phyloP scores from a whole-genome alignment of 2,113 vertebrate species.

The Panthera tigris region DNA sequence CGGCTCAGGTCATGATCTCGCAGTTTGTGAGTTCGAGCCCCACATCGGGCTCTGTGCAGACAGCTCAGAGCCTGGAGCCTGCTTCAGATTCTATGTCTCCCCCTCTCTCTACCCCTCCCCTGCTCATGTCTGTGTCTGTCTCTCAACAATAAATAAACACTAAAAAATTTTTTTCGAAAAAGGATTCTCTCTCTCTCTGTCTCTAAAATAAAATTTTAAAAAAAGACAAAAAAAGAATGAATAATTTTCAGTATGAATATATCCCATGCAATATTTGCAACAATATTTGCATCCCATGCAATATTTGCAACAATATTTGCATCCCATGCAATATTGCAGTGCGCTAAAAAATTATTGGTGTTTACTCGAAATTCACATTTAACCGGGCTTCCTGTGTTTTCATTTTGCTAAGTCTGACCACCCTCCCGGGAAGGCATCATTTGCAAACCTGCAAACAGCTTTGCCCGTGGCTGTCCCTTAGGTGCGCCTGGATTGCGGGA shows the following conservation, averaged over 20 bases:
- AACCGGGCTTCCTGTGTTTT: not conserved
- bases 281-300: not conserved
- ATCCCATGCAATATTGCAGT: not conserved
- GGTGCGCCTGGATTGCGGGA: not conserved
- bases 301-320: not conserved
- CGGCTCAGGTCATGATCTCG: no score
- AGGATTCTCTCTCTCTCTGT: no score
- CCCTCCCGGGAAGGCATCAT: rapidly evolving
- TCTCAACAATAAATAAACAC: no score
- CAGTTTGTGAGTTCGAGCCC: no score
- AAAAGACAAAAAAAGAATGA: not conserved
- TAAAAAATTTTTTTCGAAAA: no score
- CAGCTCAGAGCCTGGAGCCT: no score
- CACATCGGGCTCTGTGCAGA: no score
- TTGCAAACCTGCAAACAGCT: not conserved
- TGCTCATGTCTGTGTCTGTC: no score
- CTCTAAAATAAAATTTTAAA: no score
- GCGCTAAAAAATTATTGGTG: not conserved
- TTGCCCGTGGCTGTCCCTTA: not conserved
- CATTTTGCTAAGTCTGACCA: not conserved
- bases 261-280: not conserved
- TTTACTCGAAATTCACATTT: not conserved
- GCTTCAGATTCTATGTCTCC: no score
- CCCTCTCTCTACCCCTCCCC: no score
- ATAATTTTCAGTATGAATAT: not conserved